Conservation (phyloP, 2,888 invertebrate species). For the Drosophila subquinaria region DNA sequence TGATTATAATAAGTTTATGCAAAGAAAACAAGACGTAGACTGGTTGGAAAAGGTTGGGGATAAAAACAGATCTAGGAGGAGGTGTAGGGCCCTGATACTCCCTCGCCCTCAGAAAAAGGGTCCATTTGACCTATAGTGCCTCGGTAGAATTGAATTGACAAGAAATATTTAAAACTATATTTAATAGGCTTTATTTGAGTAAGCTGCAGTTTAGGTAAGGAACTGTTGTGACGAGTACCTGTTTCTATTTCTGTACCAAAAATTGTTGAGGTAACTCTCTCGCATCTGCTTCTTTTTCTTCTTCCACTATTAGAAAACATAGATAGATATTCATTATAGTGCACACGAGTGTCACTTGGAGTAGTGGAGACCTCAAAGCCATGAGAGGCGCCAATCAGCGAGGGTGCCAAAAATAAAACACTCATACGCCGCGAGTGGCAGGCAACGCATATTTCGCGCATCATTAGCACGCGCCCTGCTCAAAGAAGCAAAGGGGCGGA, state of each 20-base stretch:
- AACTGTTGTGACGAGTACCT: no score
- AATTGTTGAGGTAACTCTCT: neutral
- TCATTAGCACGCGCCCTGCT: constrained; percentile 79
- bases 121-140: no score
- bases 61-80: no score
- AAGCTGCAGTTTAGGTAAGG: neutral
- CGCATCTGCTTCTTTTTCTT: neutral
- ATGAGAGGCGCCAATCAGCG: constrained; percentile 60
- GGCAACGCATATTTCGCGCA: constrained; percentile 80
- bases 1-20: no score
- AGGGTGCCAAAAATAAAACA: constrained; percentile 69
- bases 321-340: constrained; percentile 39
- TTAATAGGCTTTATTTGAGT: no score
- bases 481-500: neutral
- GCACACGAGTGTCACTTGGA: constrained; percentile 36
- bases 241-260: neutral
- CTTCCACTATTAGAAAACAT: constrained; percentile 7
- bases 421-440: constrained; percentile 49
- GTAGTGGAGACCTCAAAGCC: neutral
- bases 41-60: no score
- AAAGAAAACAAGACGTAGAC: no score
- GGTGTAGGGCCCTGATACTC: no score
- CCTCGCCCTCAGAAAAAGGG: no score
- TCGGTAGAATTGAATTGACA: no score
- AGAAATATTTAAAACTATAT: no score